A percentile compares a stretch with the other conserved stretches of the same genome.
phyloP scores from a whole-genome alignment of 1,140 invertebrate genomes.

The Teleogryllus occipitalis region DNA sequence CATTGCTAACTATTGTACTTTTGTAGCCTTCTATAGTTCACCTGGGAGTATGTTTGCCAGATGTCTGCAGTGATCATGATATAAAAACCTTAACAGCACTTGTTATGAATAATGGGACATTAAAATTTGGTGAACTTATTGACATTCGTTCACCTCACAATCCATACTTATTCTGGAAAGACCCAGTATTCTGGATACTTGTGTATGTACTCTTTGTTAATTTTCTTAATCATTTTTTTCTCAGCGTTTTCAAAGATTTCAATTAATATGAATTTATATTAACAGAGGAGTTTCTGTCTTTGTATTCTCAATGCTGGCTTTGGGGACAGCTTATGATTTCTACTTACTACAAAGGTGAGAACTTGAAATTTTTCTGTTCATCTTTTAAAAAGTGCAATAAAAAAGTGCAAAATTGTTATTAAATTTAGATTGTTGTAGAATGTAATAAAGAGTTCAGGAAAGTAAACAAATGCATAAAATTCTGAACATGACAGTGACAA shows the following conservation, averaged over 20 bases:
- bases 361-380: conserved; percentile 2
- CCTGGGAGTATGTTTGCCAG: conserved; percentile 63
- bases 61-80: conserved; percentile 52
- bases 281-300: conserved; percentile 48
- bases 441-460: too few species aligned
- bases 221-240: background rate
- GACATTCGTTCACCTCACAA: conserved; percentile 56
- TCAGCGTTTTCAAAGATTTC: background rate
- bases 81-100: conserved; percentile 31
- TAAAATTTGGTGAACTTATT: conserved; percentile 30
- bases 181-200: conserved; percentile 60
- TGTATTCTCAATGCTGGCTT: conserved; percentile 46
- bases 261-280: conserved; percentile 13
- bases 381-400: background rate
- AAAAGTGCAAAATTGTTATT: too few species aligned
- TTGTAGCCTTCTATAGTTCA: conserved; percentile 38
- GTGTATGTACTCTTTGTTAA: conserved; percentile 46
- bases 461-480: too few species aligned
- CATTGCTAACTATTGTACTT: background rate
- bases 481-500: too few species aligned
- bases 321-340: conserved; percentile 42
- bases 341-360: conserved; percentile 31
- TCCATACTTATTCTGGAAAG: conserved; percentile 53
- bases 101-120: background rate
- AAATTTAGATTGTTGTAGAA: too few species aligned